Evolutionary conservation across 2,113 vertebrate species (phyloP).

Genomic region (Marmota flaviventris): DNA sequence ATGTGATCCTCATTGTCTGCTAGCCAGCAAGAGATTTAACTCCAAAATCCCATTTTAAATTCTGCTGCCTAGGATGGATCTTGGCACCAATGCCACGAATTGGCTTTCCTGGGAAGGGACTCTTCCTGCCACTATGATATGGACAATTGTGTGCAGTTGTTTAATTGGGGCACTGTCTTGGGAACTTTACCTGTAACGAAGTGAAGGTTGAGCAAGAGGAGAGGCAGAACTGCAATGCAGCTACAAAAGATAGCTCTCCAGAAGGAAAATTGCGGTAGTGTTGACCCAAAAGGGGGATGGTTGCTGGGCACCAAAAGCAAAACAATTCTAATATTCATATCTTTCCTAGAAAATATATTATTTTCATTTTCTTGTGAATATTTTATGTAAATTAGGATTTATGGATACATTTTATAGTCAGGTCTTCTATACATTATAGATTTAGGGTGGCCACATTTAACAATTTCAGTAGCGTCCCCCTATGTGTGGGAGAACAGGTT

Average conservation of each 20-base stretch:
- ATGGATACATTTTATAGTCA: background rate
- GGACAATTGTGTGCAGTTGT: background rate
- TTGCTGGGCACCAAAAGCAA: background rate
- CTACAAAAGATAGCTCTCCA: too few species aligned
- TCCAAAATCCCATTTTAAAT: background rate
- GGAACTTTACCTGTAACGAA: background rate
- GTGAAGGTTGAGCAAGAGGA: background rate
- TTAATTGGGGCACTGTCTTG: background rate
- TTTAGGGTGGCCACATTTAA: background rate
- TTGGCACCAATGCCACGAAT: background rate
- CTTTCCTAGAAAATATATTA: background rate
- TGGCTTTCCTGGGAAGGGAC: background rate
- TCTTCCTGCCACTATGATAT: background rate
- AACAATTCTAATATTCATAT: background rate
- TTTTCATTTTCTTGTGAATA: background rate
- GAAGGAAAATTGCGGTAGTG: background rate
- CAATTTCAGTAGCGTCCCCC: background rate
- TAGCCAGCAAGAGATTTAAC: background rate
- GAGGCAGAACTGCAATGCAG: background rate
- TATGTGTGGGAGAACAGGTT: background rate
- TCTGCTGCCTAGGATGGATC: background rate
- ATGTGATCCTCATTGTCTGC: background rate
- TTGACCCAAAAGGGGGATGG: background rate
- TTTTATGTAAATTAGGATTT: background rate
- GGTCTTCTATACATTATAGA: background rate